Conservation (phyloP, 2,888 invertebrate genomes). For the Ichneumoninae sp. region DNA sequence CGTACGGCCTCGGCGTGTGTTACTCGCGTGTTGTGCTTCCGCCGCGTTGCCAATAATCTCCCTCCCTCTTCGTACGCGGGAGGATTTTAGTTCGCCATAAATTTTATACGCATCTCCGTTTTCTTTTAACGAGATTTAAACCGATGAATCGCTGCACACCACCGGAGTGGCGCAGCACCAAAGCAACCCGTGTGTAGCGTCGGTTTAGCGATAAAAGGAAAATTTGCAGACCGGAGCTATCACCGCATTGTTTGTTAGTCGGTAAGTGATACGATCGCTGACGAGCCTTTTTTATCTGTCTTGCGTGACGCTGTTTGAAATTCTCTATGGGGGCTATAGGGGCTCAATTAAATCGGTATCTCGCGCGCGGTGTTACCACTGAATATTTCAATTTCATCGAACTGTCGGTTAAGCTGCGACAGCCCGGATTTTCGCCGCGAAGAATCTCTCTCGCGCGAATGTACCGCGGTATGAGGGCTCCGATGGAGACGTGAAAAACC, state of each 20-base stretch:
- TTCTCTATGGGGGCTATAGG: conserved; percentile 31
- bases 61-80: conserved; percentile 14
- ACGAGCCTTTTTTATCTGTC: conserved; percentile 1
- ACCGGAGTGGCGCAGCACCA: not conserved
- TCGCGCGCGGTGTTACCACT: not conserved
- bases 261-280: conserved; percentile 8
- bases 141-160: not conserved
- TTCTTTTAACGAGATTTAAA: not conserved
- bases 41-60: conserved; percentile 28
- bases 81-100: not conserved
- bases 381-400: conserved; percentile 8
- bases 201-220: not conserved
- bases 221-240: not conserved
- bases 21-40: conserved; percentile 49
- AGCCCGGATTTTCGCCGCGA: not conserved
- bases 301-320: not conserved
- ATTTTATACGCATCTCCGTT: conserved; percentile 14
- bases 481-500: not conserved
- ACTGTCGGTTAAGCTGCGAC: conserved; percentile 4
- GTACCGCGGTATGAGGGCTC: conserved; percentile 24
- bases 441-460: not conserved
- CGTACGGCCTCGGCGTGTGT: conserved; percentile 1
- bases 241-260: not conserved
- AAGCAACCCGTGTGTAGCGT: not conserved
- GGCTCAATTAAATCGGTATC: conserved; percentile 29